These are phyloP conservation scores for Cheilosia grossa DNA, from an alignment of 2,888 invertebrate genomes.

Conservation along the genomic window DNA sequence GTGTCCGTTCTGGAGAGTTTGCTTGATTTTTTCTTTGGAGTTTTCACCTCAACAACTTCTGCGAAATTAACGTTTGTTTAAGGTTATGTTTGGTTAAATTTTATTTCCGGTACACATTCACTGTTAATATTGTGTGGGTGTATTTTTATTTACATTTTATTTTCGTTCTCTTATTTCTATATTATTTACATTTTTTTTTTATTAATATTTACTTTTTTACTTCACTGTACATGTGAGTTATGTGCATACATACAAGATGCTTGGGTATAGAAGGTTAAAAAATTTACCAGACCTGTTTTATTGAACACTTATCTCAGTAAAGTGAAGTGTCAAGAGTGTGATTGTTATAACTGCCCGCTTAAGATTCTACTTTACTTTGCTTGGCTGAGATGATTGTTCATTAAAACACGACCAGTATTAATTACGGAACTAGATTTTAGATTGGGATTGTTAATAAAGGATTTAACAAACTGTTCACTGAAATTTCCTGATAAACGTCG, in stretches of 20 bases:
- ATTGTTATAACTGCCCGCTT: no score
- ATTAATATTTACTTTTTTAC: background rate
- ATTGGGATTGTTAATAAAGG: no score
- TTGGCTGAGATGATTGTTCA: no score
- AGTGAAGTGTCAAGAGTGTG: no score
- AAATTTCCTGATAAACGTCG: no score
- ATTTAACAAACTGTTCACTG: no score
- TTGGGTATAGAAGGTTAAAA: background rate
- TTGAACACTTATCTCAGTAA: no score
- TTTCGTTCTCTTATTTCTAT: constrained; percentile 6
- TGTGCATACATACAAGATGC: background rate
- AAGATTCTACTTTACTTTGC: no score
- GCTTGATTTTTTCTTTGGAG: constrained; percentile 63
- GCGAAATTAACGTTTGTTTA: constrained; percentile 47
- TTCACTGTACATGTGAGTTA: background rate
- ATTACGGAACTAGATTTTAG: no score
- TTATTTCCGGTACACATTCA: constrained; percentile 8
- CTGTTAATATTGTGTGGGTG: background rate
- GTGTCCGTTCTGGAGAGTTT: constrained; percentile 64
- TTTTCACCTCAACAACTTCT: constrained; percentile 65
- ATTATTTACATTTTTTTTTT: constrained; percentile 27
- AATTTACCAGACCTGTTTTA: no score
- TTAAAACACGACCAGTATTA: no score
- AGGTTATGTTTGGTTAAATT: constrained; percentile 2
- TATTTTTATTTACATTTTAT: constrained; percentile 3